Base-by-base conservation (phyloP, 2,888 invertebrate genomes). In the Deilephila elpenor region DNA sequence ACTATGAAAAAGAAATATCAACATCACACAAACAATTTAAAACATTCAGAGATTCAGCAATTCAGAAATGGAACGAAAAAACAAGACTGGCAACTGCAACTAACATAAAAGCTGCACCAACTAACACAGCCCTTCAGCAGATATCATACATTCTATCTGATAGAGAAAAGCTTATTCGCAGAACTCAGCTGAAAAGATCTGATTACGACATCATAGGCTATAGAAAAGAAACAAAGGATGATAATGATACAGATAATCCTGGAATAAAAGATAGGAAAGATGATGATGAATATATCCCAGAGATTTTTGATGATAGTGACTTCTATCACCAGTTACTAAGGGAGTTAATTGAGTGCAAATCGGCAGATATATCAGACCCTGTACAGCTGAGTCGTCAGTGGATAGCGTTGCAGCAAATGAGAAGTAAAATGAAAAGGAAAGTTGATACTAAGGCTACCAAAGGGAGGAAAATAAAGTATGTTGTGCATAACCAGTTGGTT, bases 221-320 rank as follows among this genome's bases (percentile, higher is more conserved):
- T 83, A 81, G 86, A 75, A 88, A 88, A 59, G 80, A 83, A 59
- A 85, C 84, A 60, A 81, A 79, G 73, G 78, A 78, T 64, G 84
- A 83, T 67, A 84, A 84, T 77, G 82, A 75, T 1, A 75, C 77
- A 25, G 88, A 88, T 78, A 89, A 88, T 73, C 82, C 80, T 0
- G 78, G 83, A 4, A 83, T 78, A 25, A 88, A 80, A 78, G 85
- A 87, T 71, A 84, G 92, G n/a, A 91, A 91, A 79, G 91, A 94
- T 71, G 86, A 91, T 75, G 96, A 96, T 79, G 96, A 97, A 80
- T 96, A 96, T 78, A 96, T 98, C 84, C 84, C 95, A 0, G 98
- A 99, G 92, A 97, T 99, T 83, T 99, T 98, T 92, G 99, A 99
- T 89, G 99, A 99, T 86, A 98, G 97, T 83, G 99, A 99, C 88